A percentile compares a stretch with the other conserved stretches of the same genome.
These are phyloP conservation scores for Aphelenchoides besseyi DNA, from an alignment of 1,140 invertebrate species.

Conservation along the genomic window DNA sequence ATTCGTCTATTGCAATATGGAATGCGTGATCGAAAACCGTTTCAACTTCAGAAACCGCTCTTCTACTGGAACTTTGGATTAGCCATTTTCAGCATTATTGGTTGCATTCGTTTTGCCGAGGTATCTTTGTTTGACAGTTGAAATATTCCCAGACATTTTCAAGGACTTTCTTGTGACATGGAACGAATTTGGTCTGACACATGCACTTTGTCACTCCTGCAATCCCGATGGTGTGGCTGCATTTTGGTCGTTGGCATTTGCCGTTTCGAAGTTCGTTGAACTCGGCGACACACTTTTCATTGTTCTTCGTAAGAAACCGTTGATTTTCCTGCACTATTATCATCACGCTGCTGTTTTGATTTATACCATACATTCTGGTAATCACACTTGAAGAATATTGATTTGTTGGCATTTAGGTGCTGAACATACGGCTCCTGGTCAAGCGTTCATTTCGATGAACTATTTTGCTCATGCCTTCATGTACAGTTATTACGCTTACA, in stretches of 20 bases:
- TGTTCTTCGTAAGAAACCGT: constrained; percentile 58
- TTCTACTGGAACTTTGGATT: constrained; percentile 85
- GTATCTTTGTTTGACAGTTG: constrained; percentile 65
- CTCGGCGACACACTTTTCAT: constrained; percentile 62
- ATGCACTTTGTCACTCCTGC: constrained; percentile 66
- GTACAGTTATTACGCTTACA: constrained; percentile 92
- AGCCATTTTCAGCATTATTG: constrained; percentile 79
- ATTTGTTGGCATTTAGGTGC: constrained; percentile 45
- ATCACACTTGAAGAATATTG: neutral
- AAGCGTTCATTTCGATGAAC: constrained; percentile 98
- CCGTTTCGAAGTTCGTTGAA: constrained; percentile 62
- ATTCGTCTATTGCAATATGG: constrained; percentile 70
- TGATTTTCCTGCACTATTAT: constrained; percentile 65
- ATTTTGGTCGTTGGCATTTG: constrained; percentile 67
- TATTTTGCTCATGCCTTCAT: constrained; percentile 93
- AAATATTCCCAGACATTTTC: constrained; percentile 1
- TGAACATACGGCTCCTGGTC: constrained; percentile 87
- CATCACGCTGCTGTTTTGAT: constrained; percentile 74
- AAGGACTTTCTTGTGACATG: constrained; percentile 56
- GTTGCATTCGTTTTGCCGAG: constrained; percentile 71
- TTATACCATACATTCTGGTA: constrained; percentile 95
- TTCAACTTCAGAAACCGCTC: constrained; percentile 77
- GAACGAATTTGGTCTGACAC: constrained; percentile 66
- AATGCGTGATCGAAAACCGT: constrained; percentile 83
- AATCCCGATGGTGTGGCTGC: constrained; percentile 79